phyloP scores from a whole-genome alignment of 2,797 vertebrate species.

The Amblyraja radiata region DNA sequence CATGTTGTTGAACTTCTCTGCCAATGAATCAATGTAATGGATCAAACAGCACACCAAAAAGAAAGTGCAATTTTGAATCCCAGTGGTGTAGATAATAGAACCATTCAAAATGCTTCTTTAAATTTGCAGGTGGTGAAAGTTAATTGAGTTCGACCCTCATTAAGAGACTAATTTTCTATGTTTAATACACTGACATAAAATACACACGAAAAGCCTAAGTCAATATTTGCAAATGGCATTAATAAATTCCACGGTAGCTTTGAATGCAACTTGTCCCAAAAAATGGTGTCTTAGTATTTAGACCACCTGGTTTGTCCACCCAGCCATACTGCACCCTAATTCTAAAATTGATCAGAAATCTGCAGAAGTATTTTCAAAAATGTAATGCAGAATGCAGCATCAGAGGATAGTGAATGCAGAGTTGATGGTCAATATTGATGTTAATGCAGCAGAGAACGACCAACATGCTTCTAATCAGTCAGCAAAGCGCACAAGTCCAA shows the following conservation, averaged over 20 bases:
- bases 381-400: not conserved
- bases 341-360: not conserved
- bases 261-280: not conserved
- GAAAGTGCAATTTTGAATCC: not conserved
- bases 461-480: not conserved
- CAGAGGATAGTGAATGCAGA: not conserved
- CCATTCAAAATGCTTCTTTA: not conserved
- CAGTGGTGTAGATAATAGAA: not conserved
- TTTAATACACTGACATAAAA: constrained; percentile 14
- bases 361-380: not conserved
- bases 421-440: not conserved
- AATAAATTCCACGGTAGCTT: not conserved
- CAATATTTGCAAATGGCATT: not conserved
- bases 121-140: constrained; percentile 16
- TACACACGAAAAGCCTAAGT: not conserved
- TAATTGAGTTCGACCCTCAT: constrained; percentile 3
- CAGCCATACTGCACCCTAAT: not conserved
- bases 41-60: not conserved
- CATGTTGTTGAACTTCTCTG: not conserved
- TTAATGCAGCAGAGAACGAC: not conserved
- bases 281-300: not conserved
- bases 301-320: not conserved
- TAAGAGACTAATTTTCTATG: not conserved
- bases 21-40: not conserved
- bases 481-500: not conserved